These are phyloP conservation scores for Steatocranus sp. DNA, from an alignment of 2,797 vertebrate genomes.

Conservation along the genomic window DNA sequence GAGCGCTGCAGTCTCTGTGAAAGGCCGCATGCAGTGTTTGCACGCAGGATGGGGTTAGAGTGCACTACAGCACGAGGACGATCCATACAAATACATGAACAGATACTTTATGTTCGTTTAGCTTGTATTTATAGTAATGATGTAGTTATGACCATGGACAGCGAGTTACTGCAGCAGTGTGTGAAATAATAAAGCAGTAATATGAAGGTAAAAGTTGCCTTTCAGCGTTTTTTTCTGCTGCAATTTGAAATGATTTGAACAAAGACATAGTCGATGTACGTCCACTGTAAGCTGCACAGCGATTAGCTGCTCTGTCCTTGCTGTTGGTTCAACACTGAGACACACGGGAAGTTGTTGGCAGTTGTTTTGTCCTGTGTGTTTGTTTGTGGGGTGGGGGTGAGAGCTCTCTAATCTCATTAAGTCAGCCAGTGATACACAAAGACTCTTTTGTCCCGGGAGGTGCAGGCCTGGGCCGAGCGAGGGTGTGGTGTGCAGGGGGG, in stretches of 20 bases:
- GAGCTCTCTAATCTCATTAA: slow-evolving; percentile 55
- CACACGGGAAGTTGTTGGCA: not conserved
- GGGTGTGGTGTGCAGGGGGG: not conserved
- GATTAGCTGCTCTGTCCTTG: not conserved
- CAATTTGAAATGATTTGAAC: not conserved
- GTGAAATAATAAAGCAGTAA: not conserved
- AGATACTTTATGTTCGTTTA: not conserved
- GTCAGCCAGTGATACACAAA: slow-evolving; percentile 47
- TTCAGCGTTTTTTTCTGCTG: not conserved
- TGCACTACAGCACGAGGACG: rapidly evolving
- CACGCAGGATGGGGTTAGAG: not conserved
- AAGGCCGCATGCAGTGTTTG: rapidly evolving
- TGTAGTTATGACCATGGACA: not conserved
- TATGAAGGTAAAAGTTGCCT: not conserved
- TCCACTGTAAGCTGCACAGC: not conserved
- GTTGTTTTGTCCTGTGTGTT: not conserved
- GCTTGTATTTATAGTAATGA: not conserved
- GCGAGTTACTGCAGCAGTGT: not conserved
- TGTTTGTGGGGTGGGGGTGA: not conserved
- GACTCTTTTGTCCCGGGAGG: slow-evolving; percentile 31
- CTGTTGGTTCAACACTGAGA: not conserved
- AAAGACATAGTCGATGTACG: not conserved
- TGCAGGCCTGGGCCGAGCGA: not conserved
- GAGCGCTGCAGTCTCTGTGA: not conserved
- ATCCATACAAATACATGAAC: not conserved